These are phyloP conservation scores for Agrotis segetum DNA, from an alignment of 2,888 invertebrate genomes.

Conservation along the genomic window DNA sequence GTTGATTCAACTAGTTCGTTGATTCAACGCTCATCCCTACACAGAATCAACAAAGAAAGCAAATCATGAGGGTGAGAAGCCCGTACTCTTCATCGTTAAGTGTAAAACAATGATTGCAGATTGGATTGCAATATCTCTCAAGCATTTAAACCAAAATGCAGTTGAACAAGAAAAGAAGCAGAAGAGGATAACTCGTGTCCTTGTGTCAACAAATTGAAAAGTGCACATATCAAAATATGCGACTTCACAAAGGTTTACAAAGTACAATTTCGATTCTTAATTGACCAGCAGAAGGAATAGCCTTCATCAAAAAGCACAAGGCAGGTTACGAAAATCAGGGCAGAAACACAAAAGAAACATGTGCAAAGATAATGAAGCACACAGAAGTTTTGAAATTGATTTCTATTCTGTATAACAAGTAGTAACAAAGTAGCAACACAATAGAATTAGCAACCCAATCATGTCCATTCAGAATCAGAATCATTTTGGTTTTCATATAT, in stretches of 20 bases:
- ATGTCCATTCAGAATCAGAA: constrained; percentile 39
- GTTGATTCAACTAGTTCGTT: no score
- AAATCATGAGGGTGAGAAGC: background rate
- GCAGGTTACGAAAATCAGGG: constrained; percentile 24
- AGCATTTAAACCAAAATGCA: background rate
- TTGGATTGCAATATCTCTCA: background rate
- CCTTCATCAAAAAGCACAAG: background rate
- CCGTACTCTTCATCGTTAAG: background rate
- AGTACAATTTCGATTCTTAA: background rate
- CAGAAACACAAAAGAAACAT: constrained; percentile 27
- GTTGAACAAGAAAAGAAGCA: background rate
- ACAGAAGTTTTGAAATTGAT: constrained; percentile 69
- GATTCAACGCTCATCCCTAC: no score
- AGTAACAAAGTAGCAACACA: constrained; percentile 32
- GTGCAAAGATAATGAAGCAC: constrained; percentile 30
- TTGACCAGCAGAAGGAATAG: no score
- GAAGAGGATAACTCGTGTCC: no score
- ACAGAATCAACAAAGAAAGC: no score
- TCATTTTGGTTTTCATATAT: constrained; percentile 29
- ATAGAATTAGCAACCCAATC: constrained; percentile 55
- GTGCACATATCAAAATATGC: constrained; percentile 1
- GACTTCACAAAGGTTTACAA: background rate
- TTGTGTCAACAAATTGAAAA: background rate
- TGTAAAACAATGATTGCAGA: background rate
- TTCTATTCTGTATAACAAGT: constrained; percentile 58